Evolutionary conservation across 2,888 invertebrate genomes (phyloP).

Genomic region (Nomada flava): DNA sequence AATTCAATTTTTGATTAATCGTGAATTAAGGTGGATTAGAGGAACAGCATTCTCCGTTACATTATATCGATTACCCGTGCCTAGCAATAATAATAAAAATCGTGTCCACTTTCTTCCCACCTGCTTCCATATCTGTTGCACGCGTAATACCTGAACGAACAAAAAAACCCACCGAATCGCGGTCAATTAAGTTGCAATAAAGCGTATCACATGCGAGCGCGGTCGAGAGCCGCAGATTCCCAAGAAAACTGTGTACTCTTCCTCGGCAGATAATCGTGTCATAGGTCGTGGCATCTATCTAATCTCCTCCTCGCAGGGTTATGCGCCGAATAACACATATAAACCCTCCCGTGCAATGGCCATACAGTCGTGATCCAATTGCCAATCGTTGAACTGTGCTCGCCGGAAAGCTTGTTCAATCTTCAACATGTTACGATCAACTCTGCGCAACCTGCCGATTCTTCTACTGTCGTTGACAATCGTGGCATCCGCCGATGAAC

Average conservation of each 20-base stretch:
- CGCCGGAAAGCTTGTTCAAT: neutral
- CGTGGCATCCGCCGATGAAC: constrained; percentile 6
- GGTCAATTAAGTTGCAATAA: neutral
- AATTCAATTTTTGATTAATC: too few species aligned
- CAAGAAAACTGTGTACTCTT: neutral
- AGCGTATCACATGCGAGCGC: neutral
- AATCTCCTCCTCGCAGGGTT: neutral
- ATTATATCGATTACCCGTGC: too few species aligned
- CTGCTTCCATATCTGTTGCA: too few species aligned
- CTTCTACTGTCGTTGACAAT: neutral
- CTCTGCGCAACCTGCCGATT: neutral
- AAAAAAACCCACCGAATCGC: neutral
- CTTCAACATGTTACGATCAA: constrained; percentile 9
- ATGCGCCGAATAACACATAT: constrained; percentile 8
- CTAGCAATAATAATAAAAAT: too few species aligned
- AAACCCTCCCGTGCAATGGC: neutral
- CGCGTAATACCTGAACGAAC: too few species aligned
- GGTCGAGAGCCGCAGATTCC: neutral
- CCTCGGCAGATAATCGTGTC: constrained; percentile 28
- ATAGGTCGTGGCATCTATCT: constrained; percentile 14
- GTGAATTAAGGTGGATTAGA: too few species aligned
- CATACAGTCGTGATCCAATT: constrained; percentile 3
- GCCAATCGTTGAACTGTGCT: neutral
- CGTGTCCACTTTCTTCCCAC: too few species aligned
- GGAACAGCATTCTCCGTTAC: too few species aligned